These are phyloP conservation scores for Fabriciana adippe DNA, from an alignment of 2,888 invertebrate genomes.

Conservation along the genomic window DNA sequence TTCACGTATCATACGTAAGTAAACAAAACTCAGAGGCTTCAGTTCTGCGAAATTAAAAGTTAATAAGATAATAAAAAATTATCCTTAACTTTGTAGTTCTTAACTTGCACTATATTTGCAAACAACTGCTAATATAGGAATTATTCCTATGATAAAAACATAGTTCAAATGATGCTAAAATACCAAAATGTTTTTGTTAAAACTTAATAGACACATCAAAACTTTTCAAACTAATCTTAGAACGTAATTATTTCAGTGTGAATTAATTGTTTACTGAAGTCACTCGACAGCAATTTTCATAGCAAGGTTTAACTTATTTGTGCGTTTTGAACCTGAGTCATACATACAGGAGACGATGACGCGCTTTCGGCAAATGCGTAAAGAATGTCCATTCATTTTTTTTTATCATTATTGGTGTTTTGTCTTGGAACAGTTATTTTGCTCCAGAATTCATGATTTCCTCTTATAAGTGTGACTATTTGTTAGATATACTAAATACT, in stretches of 20 bases:
- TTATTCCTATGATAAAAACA: too few relatives aligned
- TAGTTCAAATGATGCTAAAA: too few relatives aligned
- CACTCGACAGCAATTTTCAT: not conserved
- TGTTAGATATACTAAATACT: constrained; percentile 5
- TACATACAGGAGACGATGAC: constrained; percentile 13
- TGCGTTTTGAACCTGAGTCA: constrained; percentile 16
- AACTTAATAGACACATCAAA: too few relatives aligned
- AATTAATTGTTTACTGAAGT: not conserved
- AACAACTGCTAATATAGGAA: too few relatives aligned
- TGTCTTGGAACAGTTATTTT: constrained; percentile 2
- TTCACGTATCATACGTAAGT: too few relatives aligned
- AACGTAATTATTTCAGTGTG: not conserved
- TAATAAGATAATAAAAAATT: too few relatives aligned
- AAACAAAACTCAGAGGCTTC: too few relatives aligned
- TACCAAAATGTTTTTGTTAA: too few relatives aligned
- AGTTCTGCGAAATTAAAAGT: too few relatives aligned
- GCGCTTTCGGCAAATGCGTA: constrained; percentile 19
- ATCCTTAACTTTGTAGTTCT: too few relatives aligned
- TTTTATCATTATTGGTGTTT: not conserved
- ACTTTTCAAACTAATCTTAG: too few relatives aligned
- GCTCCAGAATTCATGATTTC: constrained; percentile 1
- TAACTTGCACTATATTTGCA: too few relatives aligned
- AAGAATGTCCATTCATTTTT: constrained; percentile 16
- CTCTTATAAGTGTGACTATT: not conserved
- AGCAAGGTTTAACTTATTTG: constrained; percentile 13